Evolutionary conservation across 1,140 invertebrate genomes (phyloP).

Genomic region (Drosophila pachea): DNA sequence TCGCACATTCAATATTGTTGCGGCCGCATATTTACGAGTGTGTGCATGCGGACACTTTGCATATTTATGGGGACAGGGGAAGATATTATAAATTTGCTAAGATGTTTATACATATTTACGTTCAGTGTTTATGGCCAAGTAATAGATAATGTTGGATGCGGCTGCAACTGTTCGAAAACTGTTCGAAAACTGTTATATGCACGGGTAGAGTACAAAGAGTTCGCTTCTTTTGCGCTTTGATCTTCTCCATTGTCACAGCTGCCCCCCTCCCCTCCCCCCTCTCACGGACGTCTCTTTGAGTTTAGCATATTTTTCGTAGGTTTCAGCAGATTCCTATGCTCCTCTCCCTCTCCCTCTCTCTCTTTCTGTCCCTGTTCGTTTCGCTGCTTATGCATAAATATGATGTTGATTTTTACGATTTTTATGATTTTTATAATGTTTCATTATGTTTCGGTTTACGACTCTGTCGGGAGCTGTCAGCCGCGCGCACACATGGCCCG

Average conservation of each 20-base stretch:
- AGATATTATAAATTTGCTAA: conserved; percentile 38
- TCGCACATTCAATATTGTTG: conserved; percentile 49
- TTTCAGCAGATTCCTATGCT: conserved; percentile 16
- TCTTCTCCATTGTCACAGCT: not conserved
- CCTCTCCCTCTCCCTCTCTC: not conserved
- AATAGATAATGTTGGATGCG: conserved; percentile 3
- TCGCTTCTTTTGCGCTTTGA: conserved; percentile 1
- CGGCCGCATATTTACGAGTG: conserved; percentile 64
- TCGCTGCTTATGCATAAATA: conserved; percentile 65
- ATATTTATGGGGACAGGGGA: conserved; percentile 36
- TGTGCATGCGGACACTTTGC: conserved; percentile 33
- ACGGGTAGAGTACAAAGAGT: not conserved
- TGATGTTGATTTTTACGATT: conserved; percentile 77
- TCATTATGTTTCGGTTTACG: conserved; percentile 75
- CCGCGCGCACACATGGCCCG: conserved; percentile 30
- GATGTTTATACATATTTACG: conserved; percentile 26
- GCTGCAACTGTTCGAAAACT: not conserved
- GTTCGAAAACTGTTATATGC: too few species aligned
- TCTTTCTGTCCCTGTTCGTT: conserved; percentile 14
- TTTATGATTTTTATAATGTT: conserved; percentile 77
- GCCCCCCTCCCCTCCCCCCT: not conserved
- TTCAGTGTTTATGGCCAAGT: conserved; percentile 2
- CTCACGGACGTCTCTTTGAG: conserved; percentile 28
- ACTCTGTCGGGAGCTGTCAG: conserved; percentile 56
- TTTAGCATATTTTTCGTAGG: conserved; percentile 37